phyloP scores from a whole-genome alignment of 2,888 invertebrate genomes.

The Luperina testacea region DNA sequence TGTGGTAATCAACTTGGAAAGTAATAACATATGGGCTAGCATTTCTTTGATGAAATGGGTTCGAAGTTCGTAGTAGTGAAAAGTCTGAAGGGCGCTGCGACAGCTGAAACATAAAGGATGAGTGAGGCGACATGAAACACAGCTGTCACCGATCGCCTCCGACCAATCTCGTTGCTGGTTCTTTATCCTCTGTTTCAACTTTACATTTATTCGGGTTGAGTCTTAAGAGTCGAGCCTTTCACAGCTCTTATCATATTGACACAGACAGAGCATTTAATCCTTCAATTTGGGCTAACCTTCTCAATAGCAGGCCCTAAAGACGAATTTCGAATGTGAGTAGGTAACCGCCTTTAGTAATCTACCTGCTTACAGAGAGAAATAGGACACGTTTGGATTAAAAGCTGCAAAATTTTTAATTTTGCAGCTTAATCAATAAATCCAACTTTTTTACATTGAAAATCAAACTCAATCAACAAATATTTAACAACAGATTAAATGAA shows the following conservation, averaged over 20 bases:
- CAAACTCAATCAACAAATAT: neutral
- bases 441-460: neutral
- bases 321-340: slow-evolving; percentile 59
- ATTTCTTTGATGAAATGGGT: slow-evolving; percentile 49
- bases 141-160: slow-evolving; percentile 79
- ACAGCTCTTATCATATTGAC: slow-evolving; percentile 87
- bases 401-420: neutral
- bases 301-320: slow-evolving; percentile 74
- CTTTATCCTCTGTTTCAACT: slow-evolving; percentile 83
- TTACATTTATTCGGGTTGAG: slow-evolving; percentile 76
- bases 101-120: slow-evolving; percentile 71
- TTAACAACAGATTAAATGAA: neutral
- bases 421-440: neutral
- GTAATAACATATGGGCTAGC: slow-evolving; percentile 26
- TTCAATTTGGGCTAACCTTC: slow-evolving; percentile 80
- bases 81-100: slow-evolving; percentile 58
- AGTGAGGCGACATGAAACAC: slow-evolving; percentile 69
- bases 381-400: neutral
- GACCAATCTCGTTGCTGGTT: slow-evolving; percentile 77
- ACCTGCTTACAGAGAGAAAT: slow-evolving; percentile 10
- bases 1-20: slow-evolving; percentile 7
- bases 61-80: slow-evolving; percentile 42
- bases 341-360: slow-evolving; percentile 47
- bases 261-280: slow-evolving; percentile 84
- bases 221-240: slow-evolving; percentile 74